A percentile compares a stretch with the other conserved stretches of the same genome.
Conservation (phyloP, 1,140 invertebrate genomes). For the Heliconius melpomene region DNA sequence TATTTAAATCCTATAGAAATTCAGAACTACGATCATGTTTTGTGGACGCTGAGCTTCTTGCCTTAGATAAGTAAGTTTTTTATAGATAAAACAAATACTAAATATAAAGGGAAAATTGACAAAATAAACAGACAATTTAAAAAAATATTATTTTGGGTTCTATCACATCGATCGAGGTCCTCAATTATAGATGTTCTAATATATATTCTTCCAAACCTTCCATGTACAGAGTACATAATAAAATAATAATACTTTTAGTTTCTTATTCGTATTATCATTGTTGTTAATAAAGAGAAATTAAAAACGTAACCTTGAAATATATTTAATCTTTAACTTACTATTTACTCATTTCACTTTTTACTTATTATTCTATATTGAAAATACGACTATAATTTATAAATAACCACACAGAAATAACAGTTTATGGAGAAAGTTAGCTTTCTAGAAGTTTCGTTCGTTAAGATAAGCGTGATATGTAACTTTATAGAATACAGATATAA, state of each 20-base stretch:
- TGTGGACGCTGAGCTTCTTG: constrained; percentile 86
- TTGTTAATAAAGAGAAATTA: too few relatives aligned
- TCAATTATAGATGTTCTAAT: too few relatives aligned
- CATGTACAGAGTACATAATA: too few relatives aligned
- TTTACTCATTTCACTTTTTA: neutral
- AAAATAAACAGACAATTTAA: too few relatives aligned
- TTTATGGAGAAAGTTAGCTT: constrained; percentile 56
- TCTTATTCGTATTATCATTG: too few relatives aligned
- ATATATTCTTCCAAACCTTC: too few relatives aligned
- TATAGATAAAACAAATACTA: neutral
- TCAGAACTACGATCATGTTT: constrained; percentile 87
- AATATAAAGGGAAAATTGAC: too few relatives aligned
- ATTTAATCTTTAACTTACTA: too few relatives aligned
- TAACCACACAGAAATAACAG: constrained; percentile 37
- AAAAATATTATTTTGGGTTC: too few relatives aligned
- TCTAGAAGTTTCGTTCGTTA: constrained; percentile 48
- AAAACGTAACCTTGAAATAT: too few relatives aligned
- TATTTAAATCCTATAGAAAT: constrained; percentile 88
- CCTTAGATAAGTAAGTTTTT: constrained; percentile 88
- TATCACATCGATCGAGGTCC: too few relatives aligned
- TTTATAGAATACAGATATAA: neutral
- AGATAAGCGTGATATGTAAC: constrained; percentile 46
- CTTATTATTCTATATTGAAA: neutral
- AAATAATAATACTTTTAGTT: too few relatives aligned
- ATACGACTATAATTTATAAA: neutral